Conservation (phyloP, 2,888 invertebrate genomes). For the Cryptus armator region DNA sequence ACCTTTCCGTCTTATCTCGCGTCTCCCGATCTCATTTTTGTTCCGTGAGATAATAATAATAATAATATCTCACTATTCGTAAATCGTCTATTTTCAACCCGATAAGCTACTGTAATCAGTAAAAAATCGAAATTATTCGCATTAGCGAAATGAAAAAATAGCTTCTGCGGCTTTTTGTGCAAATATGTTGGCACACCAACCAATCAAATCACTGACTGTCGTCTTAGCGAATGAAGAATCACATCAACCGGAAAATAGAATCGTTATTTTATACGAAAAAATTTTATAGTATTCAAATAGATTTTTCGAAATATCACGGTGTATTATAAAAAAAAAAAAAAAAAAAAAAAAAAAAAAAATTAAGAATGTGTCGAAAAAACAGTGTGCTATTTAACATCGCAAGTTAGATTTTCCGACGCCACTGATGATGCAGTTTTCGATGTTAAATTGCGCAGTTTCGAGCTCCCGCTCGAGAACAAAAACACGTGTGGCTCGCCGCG, state of each 20-base stretch:
- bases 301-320: too few relatives aligned
- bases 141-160: not conserved
- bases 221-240: not conserved
- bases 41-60: not conserved
- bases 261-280: too few relatives aligned
- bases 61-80: too few relatives aligned
- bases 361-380: too few relatives aligned
- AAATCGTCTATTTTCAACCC: not conserved
- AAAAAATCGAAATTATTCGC: not conserved
- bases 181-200: too few relatives aligned
- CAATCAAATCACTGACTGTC: not conserved
- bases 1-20: not conserved
- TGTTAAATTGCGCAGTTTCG: conserved; percentile 18
- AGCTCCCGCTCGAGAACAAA: not conserved
- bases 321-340: too few relatives aligned
- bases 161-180: not conserved
- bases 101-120: not conserved
- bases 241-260: too few relatives aligned
- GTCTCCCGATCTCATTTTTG: not conserved
- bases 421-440: conserved; percentile 11
- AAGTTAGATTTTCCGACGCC: not conserved
- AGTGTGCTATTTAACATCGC: not conserved
- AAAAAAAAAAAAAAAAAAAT: too few relatives aligned
- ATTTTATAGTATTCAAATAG: too few relatives aligned
- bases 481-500: not conserved